Evolutionary conservation across 2,888 invertebrate genomes (phyloP).

Genomic region (Linnaemya vulpina): DNA sequence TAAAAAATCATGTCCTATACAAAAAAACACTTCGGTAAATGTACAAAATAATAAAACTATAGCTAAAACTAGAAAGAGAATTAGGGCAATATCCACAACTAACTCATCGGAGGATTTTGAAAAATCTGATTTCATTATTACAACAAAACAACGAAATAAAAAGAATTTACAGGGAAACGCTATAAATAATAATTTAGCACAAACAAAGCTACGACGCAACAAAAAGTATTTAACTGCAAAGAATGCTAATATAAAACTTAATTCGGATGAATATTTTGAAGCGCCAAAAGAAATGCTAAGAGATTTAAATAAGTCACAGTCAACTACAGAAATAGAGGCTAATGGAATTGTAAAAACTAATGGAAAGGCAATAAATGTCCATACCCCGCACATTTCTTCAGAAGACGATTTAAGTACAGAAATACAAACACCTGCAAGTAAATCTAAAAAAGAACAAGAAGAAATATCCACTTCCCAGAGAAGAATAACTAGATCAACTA

Average conservation of each 20-base stretch:
- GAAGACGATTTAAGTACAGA: conserved; percentile 1
- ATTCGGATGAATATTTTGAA: conserved; percentile 7
- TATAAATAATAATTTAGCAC: not conserved
- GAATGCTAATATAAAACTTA: not conserved
- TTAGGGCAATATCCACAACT: not conserved
- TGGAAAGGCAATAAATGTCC: not conserved
- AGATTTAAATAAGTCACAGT: not conserved
- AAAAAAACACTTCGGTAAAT: not conserved
- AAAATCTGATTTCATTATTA: conserved; percentile 2
- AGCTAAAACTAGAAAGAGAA: not conserved
- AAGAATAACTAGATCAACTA: not conserved
- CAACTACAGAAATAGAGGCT: no score
- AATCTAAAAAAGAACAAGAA: not conserved
- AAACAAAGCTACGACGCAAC: not conserved
- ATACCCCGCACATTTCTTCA: not conserved
- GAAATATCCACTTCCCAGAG: not conserved
- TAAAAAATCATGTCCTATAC: not conserved
- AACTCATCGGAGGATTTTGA: conserved; percentile 60
- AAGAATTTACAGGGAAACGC: not conserved
- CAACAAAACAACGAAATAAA: not conserved
- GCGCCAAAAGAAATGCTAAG: not conserved
- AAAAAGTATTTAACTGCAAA: conserved; percentile 17
- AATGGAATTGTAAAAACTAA: not conserved
- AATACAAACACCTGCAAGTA: not conserved
- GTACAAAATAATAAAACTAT: conserved; percentile 10